Evolutionary conservation across 2,113 vertebrate genomes (phyloP).

Genomic region (Indri indri): DNA sequence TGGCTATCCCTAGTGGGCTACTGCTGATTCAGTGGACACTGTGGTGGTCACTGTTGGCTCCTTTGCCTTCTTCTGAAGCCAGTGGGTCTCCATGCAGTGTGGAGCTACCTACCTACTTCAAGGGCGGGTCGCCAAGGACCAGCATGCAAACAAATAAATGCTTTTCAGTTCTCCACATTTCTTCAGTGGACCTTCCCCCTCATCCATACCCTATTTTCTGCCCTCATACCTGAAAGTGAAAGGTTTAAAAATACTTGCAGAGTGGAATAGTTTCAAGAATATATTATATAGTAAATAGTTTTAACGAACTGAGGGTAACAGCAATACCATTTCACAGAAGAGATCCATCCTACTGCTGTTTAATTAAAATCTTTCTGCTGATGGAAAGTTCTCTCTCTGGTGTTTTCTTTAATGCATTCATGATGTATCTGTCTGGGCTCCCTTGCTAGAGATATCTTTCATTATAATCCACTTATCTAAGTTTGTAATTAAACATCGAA

Average conservation of each 20-base stretch:
- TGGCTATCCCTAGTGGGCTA: neutral
- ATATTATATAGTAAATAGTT: constrained; percentile 64
- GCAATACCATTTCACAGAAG: constrained; percentile 79
- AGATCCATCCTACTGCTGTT: constrained; percentile 80
- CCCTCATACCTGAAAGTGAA: neutral
- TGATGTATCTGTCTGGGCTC: constrained; percentile 85
- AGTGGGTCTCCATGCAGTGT: neutral
- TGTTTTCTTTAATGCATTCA: constrained; percentile 86
- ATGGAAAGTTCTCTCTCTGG: constrained; percentile 86
- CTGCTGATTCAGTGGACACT: neutral
- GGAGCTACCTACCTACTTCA: too few species aligned
- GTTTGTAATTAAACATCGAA: constrained; percentile 89
- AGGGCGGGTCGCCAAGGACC: neutral
- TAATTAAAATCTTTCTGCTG: constrained; percentile 88
- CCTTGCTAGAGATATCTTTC: constrained; percentile 85
- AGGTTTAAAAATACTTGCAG: constrained; percentile 29
- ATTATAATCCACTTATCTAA: constrained; percentile 88
- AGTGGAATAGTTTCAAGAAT: constrained; percentile 65
- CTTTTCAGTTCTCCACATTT: neutral
- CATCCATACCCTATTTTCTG: neutral
- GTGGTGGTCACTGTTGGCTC: neutral
- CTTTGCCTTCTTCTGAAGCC: neutral
- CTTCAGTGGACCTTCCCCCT: neutral
- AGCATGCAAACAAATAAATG: neutral
- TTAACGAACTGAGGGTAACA: constrained; percentile 71